Conservation (phyloP, 2,797 vertebrate species). For the Platalea minor region DNA sequence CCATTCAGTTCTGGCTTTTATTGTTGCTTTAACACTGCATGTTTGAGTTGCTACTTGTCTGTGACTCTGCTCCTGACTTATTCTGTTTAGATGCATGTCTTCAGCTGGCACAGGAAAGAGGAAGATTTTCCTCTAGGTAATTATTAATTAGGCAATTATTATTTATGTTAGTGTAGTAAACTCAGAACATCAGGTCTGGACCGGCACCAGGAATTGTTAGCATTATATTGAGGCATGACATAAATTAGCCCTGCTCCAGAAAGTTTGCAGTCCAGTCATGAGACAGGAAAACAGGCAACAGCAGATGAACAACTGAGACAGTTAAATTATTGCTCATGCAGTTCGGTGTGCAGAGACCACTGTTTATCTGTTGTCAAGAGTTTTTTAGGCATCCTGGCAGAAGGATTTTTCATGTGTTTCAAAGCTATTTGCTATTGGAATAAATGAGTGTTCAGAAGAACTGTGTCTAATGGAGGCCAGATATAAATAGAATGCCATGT, state of each 20-base stretch:
- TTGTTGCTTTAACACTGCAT: background rate
- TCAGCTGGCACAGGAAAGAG: background rate
- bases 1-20: background rate
- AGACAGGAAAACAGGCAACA: slow-evolving; percentile 8
- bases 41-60: background rate
- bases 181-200: background rate
- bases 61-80: background rate
- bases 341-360: background rate
- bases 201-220: background rate
- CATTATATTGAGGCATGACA: background rate
- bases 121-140: background rate
- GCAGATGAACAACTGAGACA: background rate
- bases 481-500: background rate
- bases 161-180: background rate
- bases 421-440: background rate
- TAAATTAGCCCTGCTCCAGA: background rate
- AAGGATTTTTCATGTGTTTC: background rate
- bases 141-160: background rate
- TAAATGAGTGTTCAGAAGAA: background rate
- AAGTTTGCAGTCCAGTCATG: background rate
- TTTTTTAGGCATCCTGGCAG: background rate
- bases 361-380: background rate
- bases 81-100: background rate
- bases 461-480: background rate
- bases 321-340: background rate